A percentile compares a stretch with the other conserved stretches of the same genome.
phyloP scores from a whole-genome alignment of 2,888 invertebrate species.

The Luffia ferchaultella region DNA sequence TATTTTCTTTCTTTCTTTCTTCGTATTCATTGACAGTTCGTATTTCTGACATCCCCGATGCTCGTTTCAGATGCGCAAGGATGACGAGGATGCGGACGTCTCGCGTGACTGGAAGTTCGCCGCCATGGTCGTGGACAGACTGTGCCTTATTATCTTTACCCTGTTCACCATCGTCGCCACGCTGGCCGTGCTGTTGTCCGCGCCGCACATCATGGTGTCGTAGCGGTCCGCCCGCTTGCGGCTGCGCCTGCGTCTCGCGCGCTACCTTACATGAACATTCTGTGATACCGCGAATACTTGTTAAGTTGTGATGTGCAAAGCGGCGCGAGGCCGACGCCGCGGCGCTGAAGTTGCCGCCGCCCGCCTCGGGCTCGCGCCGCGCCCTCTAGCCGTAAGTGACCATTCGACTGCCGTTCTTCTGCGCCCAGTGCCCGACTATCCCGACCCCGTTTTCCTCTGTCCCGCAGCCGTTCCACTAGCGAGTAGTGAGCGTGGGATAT shows the following conservation, averaged over 20 bases:
- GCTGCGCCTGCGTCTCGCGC: conserved; percentile 38
- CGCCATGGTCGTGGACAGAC: conserved; percentile 99
- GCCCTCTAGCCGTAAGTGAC: conserved; percentile 56
- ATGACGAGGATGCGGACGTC: conserved; percentile 93
- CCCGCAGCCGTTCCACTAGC: conserved; percentile 1
- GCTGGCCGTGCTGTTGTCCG: conserved; percentile 95
- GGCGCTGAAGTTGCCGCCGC: conserved; percentile 49
- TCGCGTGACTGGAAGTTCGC: conserved; percentile 99
- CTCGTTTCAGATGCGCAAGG: conserved; percentile 82
- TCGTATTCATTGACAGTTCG: neutral
- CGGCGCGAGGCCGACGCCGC: conserved; percentile 53
- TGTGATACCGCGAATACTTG: conserved; percentile 75
- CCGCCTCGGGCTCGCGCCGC: conserved; percentile 50
- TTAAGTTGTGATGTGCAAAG: conserved; percentile 71
- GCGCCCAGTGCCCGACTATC: conserved; percentile 51
- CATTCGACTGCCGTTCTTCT: conserved; percentile 51
- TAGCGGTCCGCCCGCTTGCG: conserved; percentile 68
- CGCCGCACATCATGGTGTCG: conserved; percentile 95
- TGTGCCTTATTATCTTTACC: conserved; percentile 99
- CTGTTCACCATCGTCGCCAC: conserved; percentile 97
- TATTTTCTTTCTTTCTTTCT: too few relatives aligned
- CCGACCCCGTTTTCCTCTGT: conserved; percentile 1
- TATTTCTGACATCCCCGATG: neutral
- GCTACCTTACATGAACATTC: conserved; percentile 46
- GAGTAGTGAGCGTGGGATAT: conserved; percentile 1